phyloP scores from a whole-genome alignment of 2,888 invertebrate genomes.

The Trachelus stipa region DNA sequence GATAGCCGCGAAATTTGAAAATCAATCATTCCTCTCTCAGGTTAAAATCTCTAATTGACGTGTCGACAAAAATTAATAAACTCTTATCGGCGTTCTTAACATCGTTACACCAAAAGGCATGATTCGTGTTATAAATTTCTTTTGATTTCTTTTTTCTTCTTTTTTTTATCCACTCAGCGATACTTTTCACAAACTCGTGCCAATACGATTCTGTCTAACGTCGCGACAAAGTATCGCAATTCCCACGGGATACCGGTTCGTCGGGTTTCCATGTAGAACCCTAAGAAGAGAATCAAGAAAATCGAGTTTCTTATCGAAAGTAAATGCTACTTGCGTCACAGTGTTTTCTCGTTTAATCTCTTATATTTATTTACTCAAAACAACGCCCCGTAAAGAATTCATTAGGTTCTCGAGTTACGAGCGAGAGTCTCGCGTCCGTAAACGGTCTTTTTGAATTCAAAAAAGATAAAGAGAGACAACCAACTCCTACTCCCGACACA shows the following conservation, averaged over 20 bases:
- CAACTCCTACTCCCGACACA: neutral
- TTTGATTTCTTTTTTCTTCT: neutral
- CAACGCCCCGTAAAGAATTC: neutral
- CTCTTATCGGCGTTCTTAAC: neutral
- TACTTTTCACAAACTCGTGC: neutral
- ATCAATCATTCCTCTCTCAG: neutral
- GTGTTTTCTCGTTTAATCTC: neutral
- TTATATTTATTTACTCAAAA: neutral
- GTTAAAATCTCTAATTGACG: neutral
- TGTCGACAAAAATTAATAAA: neutral
- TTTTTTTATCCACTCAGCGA: neutral
- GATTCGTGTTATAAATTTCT: neutral
- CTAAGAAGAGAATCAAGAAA: neutral
- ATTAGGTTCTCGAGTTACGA: neutral
- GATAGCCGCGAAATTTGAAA: neutral
- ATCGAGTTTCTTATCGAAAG: neutral
- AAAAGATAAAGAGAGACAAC: neutral
- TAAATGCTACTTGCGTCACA: neutral
- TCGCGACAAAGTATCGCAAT: neutral
- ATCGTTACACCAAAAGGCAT: neutral
- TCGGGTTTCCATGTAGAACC: neutral
- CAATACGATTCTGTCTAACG: neutral
- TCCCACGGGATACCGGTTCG: neutral
- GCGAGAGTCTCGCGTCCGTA: neutral
- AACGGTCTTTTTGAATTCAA: neutral